Conservation (phyloP, 2,113 vertebrate genomes). For the Amblyornis subalaris region DNA sequence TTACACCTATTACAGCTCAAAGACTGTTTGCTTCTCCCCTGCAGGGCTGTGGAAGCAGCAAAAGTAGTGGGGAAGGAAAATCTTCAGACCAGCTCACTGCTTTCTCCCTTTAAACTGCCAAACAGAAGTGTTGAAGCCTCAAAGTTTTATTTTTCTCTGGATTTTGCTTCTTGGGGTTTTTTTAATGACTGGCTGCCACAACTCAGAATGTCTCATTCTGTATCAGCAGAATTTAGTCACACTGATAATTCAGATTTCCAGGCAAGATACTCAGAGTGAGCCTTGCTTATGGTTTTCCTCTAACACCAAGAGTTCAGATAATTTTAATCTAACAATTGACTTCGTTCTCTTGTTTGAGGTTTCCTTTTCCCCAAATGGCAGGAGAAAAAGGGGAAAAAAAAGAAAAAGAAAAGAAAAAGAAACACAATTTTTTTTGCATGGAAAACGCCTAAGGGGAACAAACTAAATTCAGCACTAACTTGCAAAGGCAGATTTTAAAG, state of each 20-base stretch:
- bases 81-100: background rate
- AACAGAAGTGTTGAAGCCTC: background rate
- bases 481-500: conserved; percentile 43
- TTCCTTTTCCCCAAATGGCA: background rate
- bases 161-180: background rate
- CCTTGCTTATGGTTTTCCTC: background rate
- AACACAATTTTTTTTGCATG: conserved; percentile 1
- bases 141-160: background rate
- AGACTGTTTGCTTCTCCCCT: conserved; percentile 21
- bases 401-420: background rate
- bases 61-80: background rate
- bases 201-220: background rate
- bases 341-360: background rate
- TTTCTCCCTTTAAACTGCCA: background rate
- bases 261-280: background rate
- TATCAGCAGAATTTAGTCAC: background rate
- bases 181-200: background rate
- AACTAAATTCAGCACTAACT: conserved; percentile 40
- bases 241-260: conserved; percentile 8
- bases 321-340: background rate
- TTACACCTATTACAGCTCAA: conserved; percentile 42
- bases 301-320: background rate
- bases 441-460: conserved; percentile 1
- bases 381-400: background rate
- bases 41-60: background rate